Base-by-base conservation (phyloP, 2,797 vertebrate species). In the Dallia pectoralis region DNA sequence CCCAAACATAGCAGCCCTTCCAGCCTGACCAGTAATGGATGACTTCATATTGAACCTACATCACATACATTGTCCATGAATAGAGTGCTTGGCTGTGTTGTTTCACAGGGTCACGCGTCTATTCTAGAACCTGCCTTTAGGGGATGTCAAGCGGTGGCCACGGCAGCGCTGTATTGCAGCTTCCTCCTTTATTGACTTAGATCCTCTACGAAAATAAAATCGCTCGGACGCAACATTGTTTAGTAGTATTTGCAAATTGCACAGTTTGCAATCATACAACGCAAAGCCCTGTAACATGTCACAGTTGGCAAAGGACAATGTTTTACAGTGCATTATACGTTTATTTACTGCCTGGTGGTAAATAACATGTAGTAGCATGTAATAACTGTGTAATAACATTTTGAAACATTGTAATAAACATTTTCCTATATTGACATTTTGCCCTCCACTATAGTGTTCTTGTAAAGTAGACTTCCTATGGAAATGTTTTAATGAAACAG, bases 151-250 rank as follows among this genome's bases (percentile, higher is more conserved):
- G 83, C 71, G 67, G 81, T n/a, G 62, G 53, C 69, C 69, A 81
- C 77, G 79, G 73, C 78, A 7, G 2, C 70, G 71, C 75, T 53
- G 62, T 51, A 56, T 22, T 51, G 62, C 29, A 14, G 48, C 47
- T 30, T 47, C 68, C 82, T 85, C 85, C 88, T 89, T 84, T 86
- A 89, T 79, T 71, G 74, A 65, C 76, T 30, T 3, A 11, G 7
- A 16, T 63, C 15, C 16, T 51, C 22, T 16, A 64, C 56, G 64
- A 75, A 22, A 68, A 44, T 40, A 29, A 62, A 51, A 79, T n/a
- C 51, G 79, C 69, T 77, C 70, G 36, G 73, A 69, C 84, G 79
- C 77, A 79, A 80, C 64, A 77, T 73, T 14, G 69, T 70, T 62
- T 75, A n/a, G n/a, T n/a, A 22, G 27, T 63, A 63, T 63, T 29